Evolutionary conservation across 35 echinoderm and acorn worm genomes (phyloP).

Genomic region (Heliocidaris erythrogramma): DNA sequence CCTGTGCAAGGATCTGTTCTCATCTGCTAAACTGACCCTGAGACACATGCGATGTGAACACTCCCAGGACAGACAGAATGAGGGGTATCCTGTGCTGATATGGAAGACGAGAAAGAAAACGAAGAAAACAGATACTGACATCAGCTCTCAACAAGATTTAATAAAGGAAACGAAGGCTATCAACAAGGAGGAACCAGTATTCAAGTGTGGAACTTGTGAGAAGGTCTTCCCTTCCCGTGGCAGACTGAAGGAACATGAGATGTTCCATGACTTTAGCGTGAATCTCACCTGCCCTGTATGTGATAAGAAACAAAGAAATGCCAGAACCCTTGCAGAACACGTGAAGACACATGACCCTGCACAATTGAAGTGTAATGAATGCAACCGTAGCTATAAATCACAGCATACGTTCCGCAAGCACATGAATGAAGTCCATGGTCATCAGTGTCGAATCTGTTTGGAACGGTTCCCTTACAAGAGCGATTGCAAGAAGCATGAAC

Average conservation of each 20-base stretch:
- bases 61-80: neutral
- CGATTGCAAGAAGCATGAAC: neutral
- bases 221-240: neutral
- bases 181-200: neutral
- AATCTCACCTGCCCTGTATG: neutral
- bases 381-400: neutral
- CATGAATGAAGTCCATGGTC: neutral
- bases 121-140: neutral
- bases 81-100: neutral
- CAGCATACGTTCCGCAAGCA: neutral
- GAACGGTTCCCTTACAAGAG: neutral
- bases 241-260: neutral
- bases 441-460: neutral
- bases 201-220: neutral
- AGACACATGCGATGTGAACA: slow-evolving; percentile 15
- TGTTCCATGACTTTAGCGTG: neutral
- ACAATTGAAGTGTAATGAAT: neutral
- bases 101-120: slow-evolving; percentile 23
- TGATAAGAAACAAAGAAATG: neutral
- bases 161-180: neutral
- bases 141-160: neutral
- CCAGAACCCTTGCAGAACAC: neutral
- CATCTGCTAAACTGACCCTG: neutral
- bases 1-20: neutral
- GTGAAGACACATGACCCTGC: neutral